phyloP scores from a whole-genome alignment of 1,140 invertebrate species.

The Lanistes nyassanus region DNA sequence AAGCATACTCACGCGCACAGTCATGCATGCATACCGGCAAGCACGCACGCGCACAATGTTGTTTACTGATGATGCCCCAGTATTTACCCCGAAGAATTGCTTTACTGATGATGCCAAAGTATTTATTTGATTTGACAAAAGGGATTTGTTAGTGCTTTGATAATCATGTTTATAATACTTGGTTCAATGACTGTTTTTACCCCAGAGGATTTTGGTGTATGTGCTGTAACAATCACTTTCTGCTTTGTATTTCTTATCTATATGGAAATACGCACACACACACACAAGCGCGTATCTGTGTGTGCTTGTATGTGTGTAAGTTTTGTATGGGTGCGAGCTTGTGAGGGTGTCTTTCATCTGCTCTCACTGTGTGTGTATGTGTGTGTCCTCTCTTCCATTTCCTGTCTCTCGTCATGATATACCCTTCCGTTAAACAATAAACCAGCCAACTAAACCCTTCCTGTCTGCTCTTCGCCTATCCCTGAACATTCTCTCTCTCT shows the following conservation, averaged over 20 bases:
- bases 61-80: neutral
- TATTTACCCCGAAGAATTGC: neutral
- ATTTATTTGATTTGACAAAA: too few species aligned
- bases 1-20: conserved; percentile 9
- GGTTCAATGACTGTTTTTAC: too few species aligned
- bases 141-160: too few species aligned
- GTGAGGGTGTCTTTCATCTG: neutral
- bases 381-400: neutral
- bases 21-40: conserved; percentile 1
- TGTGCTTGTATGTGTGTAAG: conserved; percentile 17
- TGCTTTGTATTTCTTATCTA: neutral
- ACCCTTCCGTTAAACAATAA: neutral
- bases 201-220: too few species aligned
- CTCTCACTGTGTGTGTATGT: neutral
- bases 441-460: neutral
- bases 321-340: neutral
- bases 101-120: too few species aligned
- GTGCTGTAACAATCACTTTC: too few species aligned
- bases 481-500: too few species aligned
- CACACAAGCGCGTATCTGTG: neutral
- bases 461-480: neutral
- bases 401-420: neutral
- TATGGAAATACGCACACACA: conserved; percentile 13
- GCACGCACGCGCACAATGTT: neutral
- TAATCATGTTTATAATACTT: too few species aligned